Evolutionary conservation across 2,797 vertebrate species (phyloP), one percentile per base, ranked within the genome.

Genomic region (Miichthys miiuy): DNA sequence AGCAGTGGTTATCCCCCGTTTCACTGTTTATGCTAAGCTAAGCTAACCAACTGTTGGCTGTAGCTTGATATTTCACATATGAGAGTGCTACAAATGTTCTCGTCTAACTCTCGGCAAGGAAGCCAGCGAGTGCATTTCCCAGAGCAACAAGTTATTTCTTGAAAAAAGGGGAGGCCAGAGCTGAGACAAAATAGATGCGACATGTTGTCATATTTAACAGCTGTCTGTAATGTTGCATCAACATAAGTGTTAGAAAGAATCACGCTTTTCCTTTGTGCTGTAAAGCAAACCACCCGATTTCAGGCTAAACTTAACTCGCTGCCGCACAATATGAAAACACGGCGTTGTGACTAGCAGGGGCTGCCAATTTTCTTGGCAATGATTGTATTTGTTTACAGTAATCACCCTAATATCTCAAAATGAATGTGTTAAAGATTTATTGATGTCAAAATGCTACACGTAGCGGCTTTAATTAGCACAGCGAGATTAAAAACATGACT

Each of bases 381-480:
- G 73, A 76, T 72, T 64, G 65, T 78, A 64, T 89, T 88, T 90
- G 86, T 92, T 88, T 84, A 76, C 84, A 77, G 86, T 84, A 82
- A 91, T 89, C 84, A 77, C 57, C 58, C 48, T 77, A 65, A 88
- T 88, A 87, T 82, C 68, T 86, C 81, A 61, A 77, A 84, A 80
- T 79, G 68, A 86, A 82, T 38, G 78, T 51, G 68, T 41, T 60
- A 27, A 72, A 58, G 74, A 88, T 78, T 79, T 77, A 87, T 87
- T 72, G 81, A 86, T 83, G 90, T 88, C 80, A 78, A 79, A 89
- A 77, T 44, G 85, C 70, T 23, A 21, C 86, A 79, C 47, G 11
- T 41, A 12, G 77, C n/a, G 11, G 58, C 86, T 85, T 82, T 88
- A 89, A 90, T 90, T 87, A 88, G 76, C 83, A 27, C 68, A 5